Base-by-base conservation (phyloP, 2,113 vertebrate genomes). In the Lophotis ruficrista region DNA sequence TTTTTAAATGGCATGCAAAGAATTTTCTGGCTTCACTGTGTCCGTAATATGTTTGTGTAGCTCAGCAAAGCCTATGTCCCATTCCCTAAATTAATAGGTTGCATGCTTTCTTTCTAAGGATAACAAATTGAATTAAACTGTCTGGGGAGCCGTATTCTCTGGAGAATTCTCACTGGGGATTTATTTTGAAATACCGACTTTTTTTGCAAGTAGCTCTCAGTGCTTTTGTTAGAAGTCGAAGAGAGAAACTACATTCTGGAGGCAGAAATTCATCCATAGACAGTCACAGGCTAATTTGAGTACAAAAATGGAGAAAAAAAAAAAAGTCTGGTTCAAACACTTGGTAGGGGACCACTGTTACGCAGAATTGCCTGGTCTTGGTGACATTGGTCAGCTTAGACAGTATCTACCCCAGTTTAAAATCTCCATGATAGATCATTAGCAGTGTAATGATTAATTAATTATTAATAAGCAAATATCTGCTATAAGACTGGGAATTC, bases 51-150 rank as follows among this genome's bases (percentile, higher is more conserved):
- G 38, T 60, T 66, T 65, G 35, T 64, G 50, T 31, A 95, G 86
- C 45, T 82, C 78, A 83, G 56, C 53, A 84, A 87, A 96, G 56
- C 25, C 69, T 43, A 3, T 16, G 11, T 41, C 78, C 66, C 37
- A 4, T 28, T 70, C n/a, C 64, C 80, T 85, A 90, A 91, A 82
- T 85, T 58, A 87, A 69, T 1, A 73, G 38, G 33, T 47, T 85
- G 14, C 2, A 73, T 24, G 30, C 8, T 78, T 86, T n/a, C 75
- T 64, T 85, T 89, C 37, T 77, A 70, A 85, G 70, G 70, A 87
- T 30, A 83, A 84, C 65, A 93, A 87, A 96, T 73, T 73, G 56
- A 92, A 92, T 83, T 91, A 66, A 93, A 88, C 70, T 78, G 33
- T 35, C 83, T 37, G 30, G 51, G 90, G 83, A 90, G 56, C 58